A percentile compares a stretch with the other conserved stretches of the same genome.
phyloP scores from a whole-genome alignment of 2,113 vertebrate species.

The Formicarius rufipectus region DNA sequence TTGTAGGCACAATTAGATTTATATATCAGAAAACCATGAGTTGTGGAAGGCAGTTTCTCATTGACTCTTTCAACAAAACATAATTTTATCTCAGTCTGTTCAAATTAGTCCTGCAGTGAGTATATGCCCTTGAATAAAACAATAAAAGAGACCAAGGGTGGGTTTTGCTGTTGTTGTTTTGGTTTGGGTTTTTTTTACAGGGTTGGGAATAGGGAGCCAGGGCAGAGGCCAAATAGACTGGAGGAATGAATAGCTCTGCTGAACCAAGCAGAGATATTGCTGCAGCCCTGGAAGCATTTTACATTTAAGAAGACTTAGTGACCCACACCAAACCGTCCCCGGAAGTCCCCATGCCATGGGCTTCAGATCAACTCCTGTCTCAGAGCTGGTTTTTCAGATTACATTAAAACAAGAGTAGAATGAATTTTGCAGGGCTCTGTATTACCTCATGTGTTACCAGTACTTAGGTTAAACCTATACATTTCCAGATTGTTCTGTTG shows the following conservation, averaged over 20 bases:
- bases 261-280: background rate
- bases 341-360: background rate
- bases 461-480: background rate
- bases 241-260: background rate
- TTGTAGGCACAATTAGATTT: accelerated
- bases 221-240: background rate
- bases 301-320: background rate
- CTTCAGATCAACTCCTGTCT: background rate
- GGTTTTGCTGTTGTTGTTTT: too few species aligned
- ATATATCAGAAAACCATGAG: background rate
- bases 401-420: background rate
- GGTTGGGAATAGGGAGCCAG: background rate
- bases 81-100: background rate
- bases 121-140: background rate
- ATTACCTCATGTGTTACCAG: background rate
- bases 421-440: background rate
- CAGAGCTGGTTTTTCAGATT: background rate
- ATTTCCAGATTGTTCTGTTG: background rate
- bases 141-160: background rate
- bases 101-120: background rate
- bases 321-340: background rate
- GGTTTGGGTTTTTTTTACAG: background rate
- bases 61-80: background rate
- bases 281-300: background rate
- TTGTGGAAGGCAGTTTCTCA: background rate